Conservation (phyloP, 2,888 invertebrate genomes). For the Synanthedon vespiformis region DNA sequence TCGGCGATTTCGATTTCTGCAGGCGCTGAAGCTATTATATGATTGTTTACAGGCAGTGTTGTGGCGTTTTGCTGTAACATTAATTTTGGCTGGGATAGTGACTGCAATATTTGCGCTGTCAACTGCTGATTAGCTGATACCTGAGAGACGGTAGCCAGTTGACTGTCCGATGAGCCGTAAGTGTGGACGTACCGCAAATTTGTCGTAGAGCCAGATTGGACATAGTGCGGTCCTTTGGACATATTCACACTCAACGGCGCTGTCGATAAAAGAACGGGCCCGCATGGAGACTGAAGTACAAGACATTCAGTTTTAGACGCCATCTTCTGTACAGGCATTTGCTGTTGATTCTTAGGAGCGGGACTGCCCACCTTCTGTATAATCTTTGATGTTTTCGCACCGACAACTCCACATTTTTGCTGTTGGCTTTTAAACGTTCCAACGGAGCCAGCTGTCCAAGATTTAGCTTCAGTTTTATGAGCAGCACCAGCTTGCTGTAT, state of each 20-base stretch:
- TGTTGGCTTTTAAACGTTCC: conserved; percentile 47
- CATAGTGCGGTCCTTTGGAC: conserved; percentile 62
- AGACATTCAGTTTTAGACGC: conserved; percentile 50
- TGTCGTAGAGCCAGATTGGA: conserved; percentile 56
- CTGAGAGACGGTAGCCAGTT: conserved; percentile 52
- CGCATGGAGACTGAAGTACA: conserved; percentile 57
- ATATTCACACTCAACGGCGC: conserved; percentile 46
- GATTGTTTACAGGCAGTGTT: conserved; percentile 11
- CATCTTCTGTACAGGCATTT: conserved; percentile 39
- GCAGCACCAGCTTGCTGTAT: conserved; percentile 64
- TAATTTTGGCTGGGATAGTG: conserved; percentile 59
- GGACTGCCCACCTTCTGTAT: conserved; percentile 63
- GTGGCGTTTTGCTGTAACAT: conserved; percentile 39
- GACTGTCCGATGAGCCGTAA: conserved; percentile 44
- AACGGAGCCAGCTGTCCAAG: conserved; percentile 51
- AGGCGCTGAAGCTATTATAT: conserved; percentile 14
- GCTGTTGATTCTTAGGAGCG: conserved; percentile 38
- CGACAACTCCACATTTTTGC: conserved; percentile 39
- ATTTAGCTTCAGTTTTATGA: conserved; percentile 50
- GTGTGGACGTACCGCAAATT: conserved; percentile 58
- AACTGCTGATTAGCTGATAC: conserved; percentile 72
- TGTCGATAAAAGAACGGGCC: conserved; percentile 55
- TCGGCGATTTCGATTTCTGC: conserved; percentile 15
- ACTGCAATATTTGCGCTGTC: conserved; percentile 74
- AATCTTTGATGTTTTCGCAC: conserved; percentile 49